phyloP scores from a whole-genome alignment of 2,888 invertebrate species.

The Aspidapion aeneum region DNA sequence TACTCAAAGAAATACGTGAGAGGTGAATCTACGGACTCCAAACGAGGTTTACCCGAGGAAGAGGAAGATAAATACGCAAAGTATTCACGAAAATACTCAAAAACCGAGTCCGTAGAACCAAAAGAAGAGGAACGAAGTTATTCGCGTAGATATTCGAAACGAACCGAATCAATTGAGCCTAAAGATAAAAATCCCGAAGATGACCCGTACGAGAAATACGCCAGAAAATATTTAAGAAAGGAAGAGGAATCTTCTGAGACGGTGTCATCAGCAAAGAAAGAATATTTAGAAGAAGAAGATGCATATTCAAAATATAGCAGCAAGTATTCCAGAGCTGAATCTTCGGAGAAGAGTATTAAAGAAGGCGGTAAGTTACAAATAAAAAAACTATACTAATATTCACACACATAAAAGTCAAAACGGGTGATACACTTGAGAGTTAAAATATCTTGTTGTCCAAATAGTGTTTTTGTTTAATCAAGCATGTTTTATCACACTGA shows the following conservation, averaged over 20 bases:
- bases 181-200: conserved; percentile 32
- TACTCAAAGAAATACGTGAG: conserved; percentile 33
- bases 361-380: conserved; percentile 18
- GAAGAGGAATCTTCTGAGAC: conserved; percentile 28
- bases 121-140: conserved; percentile 33
- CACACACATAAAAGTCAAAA: too few species aligned
- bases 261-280: conserved; percentile 16
- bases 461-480: too few species aligned
- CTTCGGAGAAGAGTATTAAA: conserved; percentile 17
- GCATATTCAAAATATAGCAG: conserved; percentile 27
- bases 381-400: background rate
- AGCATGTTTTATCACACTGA: too few species aligned
- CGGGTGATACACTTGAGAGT: too few species aligned
- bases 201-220: conserved; percentile 36
- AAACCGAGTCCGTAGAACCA: conserved; percentile 30
- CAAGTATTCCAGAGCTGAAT: conserved; percentile 32
- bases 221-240: conserved; percentile 34
- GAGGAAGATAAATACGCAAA: conserved; percentile 39
- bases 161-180: conserved; percentile 28
- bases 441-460: background rate
- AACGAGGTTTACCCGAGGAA: conserved; percentile 39
- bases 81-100: conserved; percentile 37
- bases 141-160: conserved; percentile 30
- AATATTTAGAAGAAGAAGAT: conserved; percentile 25
- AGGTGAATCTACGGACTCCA: conserved; percentile 25